These are phyloP conservation scores for Hylaeus volcanicus DNA, from an alignment of 1,140 invertebrate genomes.

Conservation along the genomic window DNA sequence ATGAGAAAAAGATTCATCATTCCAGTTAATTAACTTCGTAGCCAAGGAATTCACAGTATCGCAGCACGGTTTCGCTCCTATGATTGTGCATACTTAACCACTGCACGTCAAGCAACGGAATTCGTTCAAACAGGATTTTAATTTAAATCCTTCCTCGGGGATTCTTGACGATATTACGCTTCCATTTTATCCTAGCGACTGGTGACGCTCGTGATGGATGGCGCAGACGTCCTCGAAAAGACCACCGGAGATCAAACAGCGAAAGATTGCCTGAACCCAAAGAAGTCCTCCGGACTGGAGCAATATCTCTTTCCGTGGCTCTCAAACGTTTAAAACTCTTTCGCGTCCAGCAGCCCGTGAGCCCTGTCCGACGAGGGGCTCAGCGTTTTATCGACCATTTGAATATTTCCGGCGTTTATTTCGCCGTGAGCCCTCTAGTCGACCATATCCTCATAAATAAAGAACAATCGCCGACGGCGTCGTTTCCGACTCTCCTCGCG, in stretches of 20 bases:
- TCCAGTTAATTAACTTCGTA: too few relatives aligned
- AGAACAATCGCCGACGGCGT: background rate
- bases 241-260: background rate
- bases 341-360: conserved; percentile 1
- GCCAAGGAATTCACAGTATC: too few relatives aligned
- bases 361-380: background rate
- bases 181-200: too few relatives aligned
- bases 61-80: background rate
- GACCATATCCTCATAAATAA: conserved; percentile 4
- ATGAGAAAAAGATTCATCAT: too few relatives aligned
- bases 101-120: too few relatives aligned
- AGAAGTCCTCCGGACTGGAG: background rate
- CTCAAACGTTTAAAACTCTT: conserved; percentile 9
- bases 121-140: too few relatives aligned
- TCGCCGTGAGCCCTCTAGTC: background rate
- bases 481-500: conserved; percentile 3
- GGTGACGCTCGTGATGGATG: too few relatives aligned
- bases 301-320: background rate
- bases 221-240: too few relatives aligned
- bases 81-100: too few relatives aligned
- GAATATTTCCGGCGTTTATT: conserved; percentile 4
- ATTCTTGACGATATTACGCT: too few relatives aligned
- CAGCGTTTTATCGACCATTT: conserved; percentile 12
- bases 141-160: too few relatives aligned
- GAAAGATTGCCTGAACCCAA: background rate